phyloP scores from a whole-genome alignment of 2,888 invertebrate species.

The Desoria tigrina region DNA sequence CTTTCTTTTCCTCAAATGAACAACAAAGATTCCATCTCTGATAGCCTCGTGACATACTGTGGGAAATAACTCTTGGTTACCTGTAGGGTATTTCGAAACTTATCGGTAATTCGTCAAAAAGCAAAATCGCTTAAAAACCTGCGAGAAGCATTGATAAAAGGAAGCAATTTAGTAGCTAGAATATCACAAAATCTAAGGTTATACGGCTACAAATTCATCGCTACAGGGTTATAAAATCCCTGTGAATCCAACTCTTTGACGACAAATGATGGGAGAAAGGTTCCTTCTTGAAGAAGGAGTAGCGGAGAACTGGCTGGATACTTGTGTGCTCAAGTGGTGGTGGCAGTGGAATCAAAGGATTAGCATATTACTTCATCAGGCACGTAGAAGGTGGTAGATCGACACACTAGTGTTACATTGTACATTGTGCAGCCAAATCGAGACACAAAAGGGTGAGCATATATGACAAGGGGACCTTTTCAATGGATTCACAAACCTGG shows the following conservation, averaged over 20 bases:
- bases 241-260: not conserved
- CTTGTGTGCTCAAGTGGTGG: constrained; percentile 6
- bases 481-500: not conserved
- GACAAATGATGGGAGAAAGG: not conserved
- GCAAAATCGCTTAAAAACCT: too few species aligned
- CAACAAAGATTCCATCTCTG: too few species aligned
- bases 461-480: not conserved
- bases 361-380: constrained; percentile 50
- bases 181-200: too few species aligned
- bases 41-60: too few species aligned
- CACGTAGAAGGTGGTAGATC: constrained; percentile 35
- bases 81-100: too few species aligned
- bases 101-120: not conserved
- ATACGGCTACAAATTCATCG: too few species aligned
- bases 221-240: too few species aligned
- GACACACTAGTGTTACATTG: constrained; percentile 4
- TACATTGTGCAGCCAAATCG: constrained; percentile 10
- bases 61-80: too few species aligned
- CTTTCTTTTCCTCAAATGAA: too few species aligned
- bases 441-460: constrained; percentile 7
- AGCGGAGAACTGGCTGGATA: not conserved
- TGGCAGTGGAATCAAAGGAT: constrained; percentile 26
- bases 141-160: too few species aligned
- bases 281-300: not conserved
- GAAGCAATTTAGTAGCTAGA: too few species aligned